Conservation (phyloP, 2,888 invertebrate genomes). For the Tromatobia lineatoria region DNA sequence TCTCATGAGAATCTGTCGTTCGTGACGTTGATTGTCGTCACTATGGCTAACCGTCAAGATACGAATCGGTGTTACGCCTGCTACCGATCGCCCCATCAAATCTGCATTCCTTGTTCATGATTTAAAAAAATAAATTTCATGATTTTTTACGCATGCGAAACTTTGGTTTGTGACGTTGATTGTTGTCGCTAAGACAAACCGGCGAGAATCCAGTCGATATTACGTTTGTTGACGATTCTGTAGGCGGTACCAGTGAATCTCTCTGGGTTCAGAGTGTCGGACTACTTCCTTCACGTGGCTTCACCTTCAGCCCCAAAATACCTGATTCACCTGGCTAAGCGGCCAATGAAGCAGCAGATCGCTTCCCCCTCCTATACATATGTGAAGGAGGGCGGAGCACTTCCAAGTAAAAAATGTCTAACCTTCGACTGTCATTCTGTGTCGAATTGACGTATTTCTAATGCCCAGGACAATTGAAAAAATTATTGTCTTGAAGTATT, state of each 20-base stretch:
- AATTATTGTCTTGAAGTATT: background rate
- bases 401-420: no score
- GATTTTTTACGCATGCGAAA: background rate
- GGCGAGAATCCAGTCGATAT: no score
- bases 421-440: no score
- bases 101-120: conserved; percentile 29
- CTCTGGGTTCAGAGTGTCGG: background rate
- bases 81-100: conserved; percentile 47
- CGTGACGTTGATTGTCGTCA: no score
- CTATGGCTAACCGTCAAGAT: conserved; percentile 70
- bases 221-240: background rate
- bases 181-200: no score
- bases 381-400: background rate
- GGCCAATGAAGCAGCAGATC: background rate
- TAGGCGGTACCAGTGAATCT: background rate
- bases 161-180: background rate
- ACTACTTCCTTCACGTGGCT: background rate
- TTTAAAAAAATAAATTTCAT: conserved; percentile 4
- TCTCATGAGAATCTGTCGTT: no score
- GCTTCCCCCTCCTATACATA: background rate
- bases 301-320: conserved; percentile 21
- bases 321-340: conserved; percentile 12
- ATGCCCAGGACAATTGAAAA: no score
- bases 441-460: no score
- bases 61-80: conserved; percentile 47